These are phyloP conservation scores for Galemys pyrenaicus DNA, from an alignment of 2,113 vertebrate species.

Conservation along the genomic window DNA sequence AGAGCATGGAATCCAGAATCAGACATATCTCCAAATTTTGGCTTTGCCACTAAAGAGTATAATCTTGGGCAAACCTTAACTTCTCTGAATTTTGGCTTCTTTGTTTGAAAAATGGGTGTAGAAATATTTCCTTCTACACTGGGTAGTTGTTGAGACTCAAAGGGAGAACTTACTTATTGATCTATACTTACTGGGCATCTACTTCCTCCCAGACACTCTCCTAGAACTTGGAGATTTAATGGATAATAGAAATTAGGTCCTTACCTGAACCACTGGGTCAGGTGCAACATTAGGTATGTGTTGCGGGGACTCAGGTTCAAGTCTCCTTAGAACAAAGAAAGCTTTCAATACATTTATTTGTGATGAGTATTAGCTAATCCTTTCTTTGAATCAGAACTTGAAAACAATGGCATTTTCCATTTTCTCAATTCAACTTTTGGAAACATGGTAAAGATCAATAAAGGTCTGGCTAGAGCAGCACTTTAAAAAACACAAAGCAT, in stretches of 20 bases:
- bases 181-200: not conserved
- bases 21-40: not conserved
- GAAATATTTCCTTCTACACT: not conserved
- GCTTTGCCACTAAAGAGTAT: not conserved
- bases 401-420: conserved; percentile 43
- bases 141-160: not conserved
- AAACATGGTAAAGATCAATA: conserved; percentile 22
- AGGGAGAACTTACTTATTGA: not conserved
- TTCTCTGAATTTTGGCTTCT: not conserved
- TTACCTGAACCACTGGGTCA: not conserved
- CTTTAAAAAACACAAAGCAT: not conserved
- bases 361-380: conserved; percentile 1
- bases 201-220: not conserved
- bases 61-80: not conserved
- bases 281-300: not conserved
- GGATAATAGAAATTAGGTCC: not conserved
- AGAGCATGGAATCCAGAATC: not conserved
- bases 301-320: not conserved
- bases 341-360: not conserved
- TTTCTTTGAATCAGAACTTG: conserved; percentile 30
- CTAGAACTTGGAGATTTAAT: not conserved
- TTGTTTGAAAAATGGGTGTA: conserved; percentile 20
- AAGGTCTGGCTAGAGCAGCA: not conserved
- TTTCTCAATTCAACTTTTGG: conserved; percentile 40
- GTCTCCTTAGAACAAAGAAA: not conserved